A percentile compares a stretch with the other conserved stretches of the same genome.
phyloP scores from a whole-genome alignment of 2,888 invertebrate genomes.

The Bruchidius siliquastri region DNA sequence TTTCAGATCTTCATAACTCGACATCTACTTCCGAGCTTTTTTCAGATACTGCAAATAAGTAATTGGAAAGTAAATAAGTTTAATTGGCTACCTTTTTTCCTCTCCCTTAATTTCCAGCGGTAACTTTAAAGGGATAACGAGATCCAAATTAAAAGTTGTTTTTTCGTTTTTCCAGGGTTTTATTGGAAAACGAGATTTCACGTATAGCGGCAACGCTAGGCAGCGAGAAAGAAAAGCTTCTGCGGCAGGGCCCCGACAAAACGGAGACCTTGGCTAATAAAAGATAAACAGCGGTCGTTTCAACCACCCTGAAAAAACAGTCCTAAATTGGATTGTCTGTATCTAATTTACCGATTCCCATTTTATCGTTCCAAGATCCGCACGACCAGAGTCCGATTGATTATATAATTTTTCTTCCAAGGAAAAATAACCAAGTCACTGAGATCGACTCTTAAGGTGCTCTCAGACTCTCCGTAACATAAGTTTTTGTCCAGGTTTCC shows the following conservation, averaged over 20 bases:
- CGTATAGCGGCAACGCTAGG: background rate
- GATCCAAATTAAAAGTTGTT: background rate
- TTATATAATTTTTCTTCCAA: background rate
- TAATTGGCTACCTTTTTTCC: background rate
- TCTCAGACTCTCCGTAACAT: too few relatives aligned
- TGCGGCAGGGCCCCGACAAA: background rate
- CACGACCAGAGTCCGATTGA: background rate
- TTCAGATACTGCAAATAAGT: background rate
- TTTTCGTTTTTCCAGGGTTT: background rate
- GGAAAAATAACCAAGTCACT: background rate
- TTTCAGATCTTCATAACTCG: too few relatives aligned
- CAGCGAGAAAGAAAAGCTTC: background rate
- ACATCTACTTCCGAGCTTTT: background rate
- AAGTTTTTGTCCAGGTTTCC: too few relatives aligned
- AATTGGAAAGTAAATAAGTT: background rate
- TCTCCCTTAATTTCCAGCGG: background rate
- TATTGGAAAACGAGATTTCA: background rate
- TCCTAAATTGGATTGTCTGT: background rate
- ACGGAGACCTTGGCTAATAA: background rate
- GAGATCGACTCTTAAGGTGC: too few relatives aligned
- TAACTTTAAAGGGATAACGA: background rate
- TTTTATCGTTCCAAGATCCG: background rate
- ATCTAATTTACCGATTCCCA: background rate
- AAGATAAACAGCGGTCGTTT: background rate
- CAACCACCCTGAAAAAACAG: background rate